Base-by-base conservation (phyloP, 2,797 vertebrate genomes). In the Parambassis ranga region DNA sequence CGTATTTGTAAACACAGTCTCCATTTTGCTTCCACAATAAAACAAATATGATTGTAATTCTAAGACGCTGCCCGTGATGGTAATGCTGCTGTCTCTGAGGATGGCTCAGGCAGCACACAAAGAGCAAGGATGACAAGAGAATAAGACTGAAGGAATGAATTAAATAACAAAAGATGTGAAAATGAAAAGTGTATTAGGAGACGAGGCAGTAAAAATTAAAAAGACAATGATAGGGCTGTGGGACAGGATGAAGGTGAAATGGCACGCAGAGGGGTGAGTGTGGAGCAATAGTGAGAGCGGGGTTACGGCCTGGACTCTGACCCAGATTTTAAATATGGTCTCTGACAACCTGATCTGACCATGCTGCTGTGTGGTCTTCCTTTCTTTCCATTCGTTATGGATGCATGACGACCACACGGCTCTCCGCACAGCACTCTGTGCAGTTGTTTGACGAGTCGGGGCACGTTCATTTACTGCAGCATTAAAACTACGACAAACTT, bases 241-340 rank as follows among this genome's bases (percentile, higher is more conserved):
- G 49, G 47, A 56, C 4, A 27, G 41, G 69, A 49, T 42, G 67
- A 56, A 68, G 51, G 37, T 74, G 63, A 65, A 62, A 65, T 51
- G 4, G 44, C 65, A 24, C 42, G 52, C 20, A 57, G 62, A 50
- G n/a, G 47, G 77, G 42, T 32, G 26, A 71, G 49, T 30, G 24
- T 3, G 8, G 49, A 50, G 49, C 33, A 8, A 28, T 14, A 62
- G 63, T 19, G 24, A 56, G 41, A 59, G 65, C 30, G 65, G 70
- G 70, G 71, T 81, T 75, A 83, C 5, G 44, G 56, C 65, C 71
- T 74, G 66, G 80, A 85, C 82, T 62, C 71, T 84, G 81, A 88
- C 83, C 84, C 80, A 83, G 62, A 83, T 86, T 87, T 76, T 83
- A 83, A 88, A 84, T 83, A 77, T 74, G 82, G 81, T 66, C 62